phyloP scores from a whole-genome alignment of 2,113 vertebrate species.

The Pongo pygmaeus region DNA sequence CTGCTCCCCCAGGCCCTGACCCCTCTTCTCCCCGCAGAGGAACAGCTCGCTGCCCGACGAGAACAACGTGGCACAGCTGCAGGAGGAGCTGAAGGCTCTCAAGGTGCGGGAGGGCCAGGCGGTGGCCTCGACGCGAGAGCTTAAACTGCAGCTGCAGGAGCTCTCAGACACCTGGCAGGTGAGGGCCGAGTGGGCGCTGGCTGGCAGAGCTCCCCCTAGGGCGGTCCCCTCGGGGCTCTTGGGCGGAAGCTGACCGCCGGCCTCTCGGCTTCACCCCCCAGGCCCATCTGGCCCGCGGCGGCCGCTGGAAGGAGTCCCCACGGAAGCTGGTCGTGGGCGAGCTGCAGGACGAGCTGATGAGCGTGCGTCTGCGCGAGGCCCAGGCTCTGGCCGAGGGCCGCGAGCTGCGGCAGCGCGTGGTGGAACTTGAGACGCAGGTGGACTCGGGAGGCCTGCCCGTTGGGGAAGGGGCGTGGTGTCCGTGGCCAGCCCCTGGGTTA shows the following conservation, averaged over 20 bases:
- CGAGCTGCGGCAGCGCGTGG: slow-evolving; percentile 90
- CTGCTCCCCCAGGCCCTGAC: background rate
- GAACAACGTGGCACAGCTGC: slow-evolving; percentile 91
- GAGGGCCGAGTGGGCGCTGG: background rate
- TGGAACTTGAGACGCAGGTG: slow-evolving; percentile 94
- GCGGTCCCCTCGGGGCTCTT: accelerated
- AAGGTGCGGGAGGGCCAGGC: slow-evolving; percentile 93
- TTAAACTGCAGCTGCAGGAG: slow-evolving; percentile 92
- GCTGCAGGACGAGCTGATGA: slow-evolving; percentile 94
- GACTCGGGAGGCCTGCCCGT: background rate
- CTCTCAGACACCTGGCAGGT: slow-evolving; percentile 97
- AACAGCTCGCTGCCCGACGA: slow-evolving; percentile 93
- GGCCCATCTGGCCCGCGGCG: slow-evolving; percentile 90
- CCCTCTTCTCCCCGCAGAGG: slow-evolving; percentile 80
- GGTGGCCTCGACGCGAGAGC: slow-evolving; percentile 88
- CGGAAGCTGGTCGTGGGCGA: slow-evolving; percentile 92
- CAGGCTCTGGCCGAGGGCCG: slow-evolving; percentile 92
- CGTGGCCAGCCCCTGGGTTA: accelerated
- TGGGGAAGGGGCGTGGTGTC: background rate
- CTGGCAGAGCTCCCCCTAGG: accelerated
- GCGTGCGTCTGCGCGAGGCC: slow-evolving; percentile 90
- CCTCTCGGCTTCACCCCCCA: slow-evolving; percentile 53
- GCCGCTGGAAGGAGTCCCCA: slow-evolving; percentile 95
- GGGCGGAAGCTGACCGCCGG: background rate
- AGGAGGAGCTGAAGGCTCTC: slow-evolving; percentile 93